Percentiles rank a stretch among this genome's conserved stretches.
Conservation (phyloP, 2,888 invertebrate species). For the Xestia sexstrigata region DNA sequence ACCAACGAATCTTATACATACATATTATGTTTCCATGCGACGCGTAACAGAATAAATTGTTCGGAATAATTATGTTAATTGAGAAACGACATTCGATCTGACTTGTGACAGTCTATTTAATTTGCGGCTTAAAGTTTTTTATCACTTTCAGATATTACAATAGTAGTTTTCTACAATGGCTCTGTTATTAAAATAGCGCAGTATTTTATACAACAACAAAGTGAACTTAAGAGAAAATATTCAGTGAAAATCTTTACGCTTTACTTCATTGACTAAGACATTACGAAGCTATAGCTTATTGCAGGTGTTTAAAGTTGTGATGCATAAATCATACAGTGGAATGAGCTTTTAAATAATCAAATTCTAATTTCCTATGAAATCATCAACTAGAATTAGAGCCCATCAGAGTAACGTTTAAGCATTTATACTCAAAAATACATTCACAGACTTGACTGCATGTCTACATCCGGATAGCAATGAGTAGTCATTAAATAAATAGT, state of each 20-base stretch:
- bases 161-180: conserved; percentile 12
- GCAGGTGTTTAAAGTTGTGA: background rate
- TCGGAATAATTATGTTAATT: conserved; percentile 64
- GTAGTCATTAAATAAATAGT: conserved; percentile 61
- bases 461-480: conserved; percentile 64
- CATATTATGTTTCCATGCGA: conserved; percentile 62
- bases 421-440: conserved; percentile 18
- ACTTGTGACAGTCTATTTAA: conserved; percentile 57
- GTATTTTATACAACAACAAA: conserved; percentile 17
- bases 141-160: conserved; percentile 18
- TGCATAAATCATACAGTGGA: background rate
- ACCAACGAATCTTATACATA: conserved; percentile 64
- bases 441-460: conserved; percentile 18
- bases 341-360: background rate
- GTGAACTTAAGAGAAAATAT: conserved; percentile 16
- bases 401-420: conserved; percentile 5
- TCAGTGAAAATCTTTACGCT: background rate
- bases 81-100: conserved; percentile 50
- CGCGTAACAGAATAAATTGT: conserved; percentile 62
- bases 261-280: background rate
- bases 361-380: background rate
- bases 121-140: conserved; percentile 43
- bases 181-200: conserved; percentile 18
- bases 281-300: background rate
- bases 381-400: background rate